phyloP scores from a whole-genome alignment of 2,797 vertebrate genomes.

The Mus spretus region DNA sequence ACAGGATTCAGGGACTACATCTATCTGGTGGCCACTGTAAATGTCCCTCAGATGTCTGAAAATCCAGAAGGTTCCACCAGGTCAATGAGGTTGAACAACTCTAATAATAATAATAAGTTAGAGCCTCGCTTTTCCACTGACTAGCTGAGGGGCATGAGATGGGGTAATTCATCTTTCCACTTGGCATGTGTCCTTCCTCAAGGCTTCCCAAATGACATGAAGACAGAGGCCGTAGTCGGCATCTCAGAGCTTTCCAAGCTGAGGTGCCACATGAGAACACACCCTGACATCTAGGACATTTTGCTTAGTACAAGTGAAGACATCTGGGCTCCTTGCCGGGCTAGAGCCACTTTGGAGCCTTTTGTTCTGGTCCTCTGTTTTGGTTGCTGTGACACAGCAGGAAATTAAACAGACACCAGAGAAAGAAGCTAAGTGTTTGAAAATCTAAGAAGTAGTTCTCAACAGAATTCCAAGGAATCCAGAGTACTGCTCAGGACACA shows the following conservation, averaged over 20 bases:
- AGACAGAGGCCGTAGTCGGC: neutral
- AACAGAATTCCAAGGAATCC: constrained; percentile 66
- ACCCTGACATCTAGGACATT: neutral
- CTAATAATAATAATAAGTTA: neutral
- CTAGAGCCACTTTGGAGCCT: neutral
- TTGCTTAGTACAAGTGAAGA: neutral
- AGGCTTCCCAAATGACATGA: neutral
- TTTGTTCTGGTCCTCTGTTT: neutral
- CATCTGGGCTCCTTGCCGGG: neutral
- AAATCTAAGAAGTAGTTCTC: constrained; percentile 77
- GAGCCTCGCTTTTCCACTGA: neutral
- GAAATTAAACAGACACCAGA: constrained; percentile 77
- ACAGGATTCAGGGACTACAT: neutral
- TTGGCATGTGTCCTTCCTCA: too few relatives aligned
- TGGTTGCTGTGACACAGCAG: neutral
- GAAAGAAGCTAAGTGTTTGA: constrained; percentile 79
- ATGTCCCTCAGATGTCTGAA: neutral
- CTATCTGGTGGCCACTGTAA: neutral
- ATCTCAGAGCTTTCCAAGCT: neutral
- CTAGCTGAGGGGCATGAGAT: neutral
- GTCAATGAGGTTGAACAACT: neutral
- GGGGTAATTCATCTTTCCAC: neutral
- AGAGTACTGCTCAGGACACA: constrained; percentile 72
- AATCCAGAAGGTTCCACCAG: neutral
- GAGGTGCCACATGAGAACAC: neutral